phyloP scores from a whole-genome alignment of 1,140 invertebrate species.

The Lucilia sericata region DNA sequence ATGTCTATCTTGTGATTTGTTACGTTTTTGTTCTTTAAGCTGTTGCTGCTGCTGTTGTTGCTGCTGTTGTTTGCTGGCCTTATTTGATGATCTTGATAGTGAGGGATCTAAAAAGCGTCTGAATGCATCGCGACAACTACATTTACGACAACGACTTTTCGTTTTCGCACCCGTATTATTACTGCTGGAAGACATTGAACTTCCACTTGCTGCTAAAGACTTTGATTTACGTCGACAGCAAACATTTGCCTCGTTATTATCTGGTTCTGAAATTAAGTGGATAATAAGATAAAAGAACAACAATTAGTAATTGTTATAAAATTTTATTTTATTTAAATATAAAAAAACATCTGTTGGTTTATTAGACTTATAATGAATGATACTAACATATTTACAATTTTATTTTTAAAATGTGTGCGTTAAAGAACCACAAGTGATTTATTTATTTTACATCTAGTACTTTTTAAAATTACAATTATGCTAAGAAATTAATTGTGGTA shows the following conservation, averaged over 20 bases:
- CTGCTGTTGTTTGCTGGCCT: slow-evolving; percentile 35
- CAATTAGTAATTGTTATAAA: neutral
- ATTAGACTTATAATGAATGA: neutral
- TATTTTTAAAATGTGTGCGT: neutral
- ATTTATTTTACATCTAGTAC: neutral
- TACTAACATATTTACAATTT: neutral
- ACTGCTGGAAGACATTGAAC: slow-evolving; percentile 16
- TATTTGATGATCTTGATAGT: slow-evolving; percentile 25
- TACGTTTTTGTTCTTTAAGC: slow-evolving; percentile 45
- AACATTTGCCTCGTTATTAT: slow-evolving; percentile 21
- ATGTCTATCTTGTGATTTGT: slow-evolving; percentile 31
- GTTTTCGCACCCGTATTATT: neutral
- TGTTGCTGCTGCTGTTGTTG: slow-evolving; percentile 43
- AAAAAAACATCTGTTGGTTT: neutral
- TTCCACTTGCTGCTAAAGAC: slow-evolving; percentile 35
- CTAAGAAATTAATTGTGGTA: neutral
- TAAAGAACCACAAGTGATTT: neutral
- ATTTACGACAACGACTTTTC: slow-evolving; percentile 60
- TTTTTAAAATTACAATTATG: neutral
- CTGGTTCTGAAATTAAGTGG: slow-evolving; percentile 1
- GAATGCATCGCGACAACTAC: slow-evolving; percentile 59
- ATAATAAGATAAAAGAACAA: neutral
- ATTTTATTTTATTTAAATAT: no score
- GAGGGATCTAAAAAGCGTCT: slow-evolving; percentile 52
- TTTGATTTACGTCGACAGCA: slow-evolving; percentile 57